These are phyloP conservation scores for Echeneis naucrates DNA, from an alignment of 2,797 vertebrate species.

Conservation along the genomic window DNA sequence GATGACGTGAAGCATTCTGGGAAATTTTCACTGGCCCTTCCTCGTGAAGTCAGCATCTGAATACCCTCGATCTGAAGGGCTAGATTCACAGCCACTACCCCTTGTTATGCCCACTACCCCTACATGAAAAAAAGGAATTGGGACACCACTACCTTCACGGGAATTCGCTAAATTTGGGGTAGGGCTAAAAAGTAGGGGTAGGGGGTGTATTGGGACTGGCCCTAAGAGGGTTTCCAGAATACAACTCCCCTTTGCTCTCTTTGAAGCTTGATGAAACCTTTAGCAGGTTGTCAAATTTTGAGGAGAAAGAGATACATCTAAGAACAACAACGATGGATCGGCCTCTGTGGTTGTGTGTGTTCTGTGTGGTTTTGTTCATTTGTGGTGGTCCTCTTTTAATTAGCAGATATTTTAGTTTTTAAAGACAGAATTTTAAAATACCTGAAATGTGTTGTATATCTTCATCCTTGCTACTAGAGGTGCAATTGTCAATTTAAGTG, in stretches of 20 bases:
- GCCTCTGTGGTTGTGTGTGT: neutral
- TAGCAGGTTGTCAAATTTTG: conserved; percentile 43
- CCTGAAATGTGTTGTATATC: conserved; percentile 4
- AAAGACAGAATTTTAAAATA: neutral
- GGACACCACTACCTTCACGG: no score
- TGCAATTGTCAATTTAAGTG: conserved; percentile 16
- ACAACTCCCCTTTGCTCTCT: conserved; percentile 53
- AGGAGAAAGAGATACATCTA: conserved; percentile 41
- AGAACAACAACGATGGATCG: conserved; percentile 10
- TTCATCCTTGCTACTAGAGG: neutral
- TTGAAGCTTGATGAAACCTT: conserved; percentile 56
- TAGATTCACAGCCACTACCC: no score
- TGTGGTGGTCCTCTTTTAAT: no score
- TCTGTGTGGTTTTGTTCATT: neutral
- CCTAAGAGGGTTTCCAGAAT: conserved; percentile 48
- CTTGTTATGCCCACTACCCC: no score
- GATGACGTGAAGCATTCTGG: no score
- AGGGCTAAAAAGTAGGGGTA: no score
- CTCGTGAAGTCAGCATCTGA: no score
- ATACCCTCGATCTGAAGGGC: no score
- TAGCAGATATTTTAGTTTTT: neutral
- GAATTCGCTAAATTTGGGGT: no score
- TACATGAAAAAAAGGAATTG: no score
- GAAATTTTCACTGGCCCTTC: no score
- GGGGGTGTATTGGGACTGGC: no score